These are phyloP conservation scores for Rhineura floridana DNA, from an alignment of 2,113 vertebrate genomes.

Conservation along the genomic window DNA sequence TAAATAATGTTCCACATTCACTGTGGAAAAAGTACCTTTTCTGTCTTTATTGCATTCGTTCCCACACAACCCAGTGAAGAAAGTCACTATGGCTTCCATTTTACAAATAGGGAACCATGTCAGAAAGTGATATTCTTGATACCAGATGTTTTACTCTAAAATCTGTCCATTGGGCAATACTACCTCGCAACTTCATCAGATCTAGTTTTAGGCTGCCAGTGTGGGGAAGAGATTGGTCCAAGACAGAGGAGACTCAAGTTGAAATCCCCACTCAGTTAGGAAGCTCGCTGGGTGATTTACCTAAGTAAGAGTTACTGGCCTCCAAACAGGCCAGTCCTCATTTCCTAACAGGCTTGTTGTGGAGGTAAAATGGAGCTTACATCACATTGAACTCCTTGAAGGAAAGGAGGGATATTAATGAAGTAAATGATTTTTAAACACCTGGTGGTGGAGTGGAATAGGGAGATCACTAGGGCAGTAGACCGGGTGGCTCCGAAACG, in stretches of 20 bases:
- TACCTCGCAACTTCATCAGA: neutral
- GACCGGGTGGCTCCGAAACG: too few species aligned
- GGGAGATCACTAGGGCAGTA: too few species aligned
- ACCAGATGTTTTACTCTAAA: neutral
- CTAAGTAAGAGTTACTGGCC: too few species aligned
- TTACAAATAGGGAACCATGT: too few species aligned
- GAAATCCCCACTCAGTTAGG: too few species aligned
- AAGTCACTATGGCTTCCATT: neutral
- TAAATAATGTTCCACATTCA: neutral
- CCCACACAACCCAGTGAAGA: neutral
- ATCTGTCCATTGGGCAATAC: neutral
- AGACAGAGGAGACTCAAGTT: neutral
- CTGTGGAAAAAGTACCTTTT: neutral
- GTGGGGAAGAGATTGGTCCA: neutral
- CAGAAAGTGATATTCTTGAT: neutral
- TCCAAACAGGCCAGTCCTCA: too few species aligned
- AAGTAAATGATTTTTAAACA: too few species aligned
- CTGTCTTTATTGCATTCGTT: too few species aligned
- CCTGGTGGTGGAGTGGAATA: too few species aligned
- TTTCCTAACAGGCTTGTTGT: too few species aligned
- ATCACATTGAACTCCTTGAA: neutral
- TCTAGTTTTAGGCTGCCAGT: neutral
- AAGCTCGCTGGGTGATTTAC: neutral
- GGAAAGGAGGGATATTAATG: neutral
- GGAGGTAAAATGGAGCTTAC: neutral